Percentiles rank a stretch among this genome's conserved stretches.
Evolutionary conservation across 2,113 vertebrate species (phyloP).

Genomic region (Meleagris gallopavo): DNA sequence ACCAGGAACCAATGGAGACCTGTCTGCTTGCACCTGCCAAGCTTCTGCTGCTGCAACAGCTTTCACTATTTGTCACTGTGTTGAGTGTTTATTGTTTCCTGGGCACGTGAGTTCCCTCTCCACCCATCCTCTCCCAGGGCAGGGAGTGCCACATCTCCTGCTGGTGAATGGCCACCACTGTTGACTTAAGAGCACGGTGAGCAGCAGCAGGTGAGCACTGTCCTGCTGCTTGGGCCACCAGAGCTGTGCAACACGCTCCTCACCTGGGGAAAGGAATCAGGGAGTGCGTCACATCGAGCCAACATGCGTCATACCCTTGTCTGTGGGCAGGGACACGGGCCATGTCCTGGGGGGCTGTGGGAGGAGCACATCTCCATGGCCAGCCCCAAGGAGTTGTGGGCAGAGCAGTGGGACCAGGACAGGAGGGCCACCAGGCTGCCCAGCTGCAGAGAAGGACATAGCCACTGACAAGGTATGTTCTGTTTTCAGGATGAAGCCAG

Average conservation of each 20-base stretch:
- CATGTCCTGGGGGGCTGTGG: accelerated
- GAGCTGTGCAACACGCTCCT: neutral
- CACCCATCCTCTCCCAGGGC: neutral
- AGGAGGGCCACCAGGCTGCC: accelerated
- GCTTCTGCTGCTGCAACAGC: neutral
- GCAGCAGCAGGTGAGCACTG: neutral
- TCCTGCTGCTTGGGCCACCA: accelerated
- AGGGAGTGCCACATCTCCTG: neutral
- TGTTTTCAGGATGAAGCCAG: accelerated
- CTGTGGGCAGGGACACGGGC: neutral
- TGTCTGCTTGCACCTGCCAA: neutral
- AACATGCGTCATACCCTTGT: neutral
- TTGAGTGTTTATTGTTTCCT: neutral
- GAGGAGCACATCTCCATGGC: neutral
- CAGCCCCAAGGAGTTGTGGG: accelerated
- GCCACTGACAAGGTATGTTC: accelerated
- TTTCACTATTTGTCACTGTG: neutral
- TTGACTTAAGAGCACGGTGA: neutral
- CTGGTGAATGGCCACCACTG: accelerated
- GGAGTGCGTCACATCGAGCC: accelerated
- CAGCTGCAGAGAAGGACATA: accelerated
- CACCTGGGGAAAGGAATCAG: neutral
- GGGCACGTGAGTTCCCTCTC: neutral
- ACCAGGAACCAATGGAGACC: neutral
- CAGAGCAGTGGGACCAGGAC: accelerated